These are phyloP conservation scores for Acrobasis consociella DNA, from an alignment of 2,888 invertebrate species.

Conservation along the genomic window DNA sequence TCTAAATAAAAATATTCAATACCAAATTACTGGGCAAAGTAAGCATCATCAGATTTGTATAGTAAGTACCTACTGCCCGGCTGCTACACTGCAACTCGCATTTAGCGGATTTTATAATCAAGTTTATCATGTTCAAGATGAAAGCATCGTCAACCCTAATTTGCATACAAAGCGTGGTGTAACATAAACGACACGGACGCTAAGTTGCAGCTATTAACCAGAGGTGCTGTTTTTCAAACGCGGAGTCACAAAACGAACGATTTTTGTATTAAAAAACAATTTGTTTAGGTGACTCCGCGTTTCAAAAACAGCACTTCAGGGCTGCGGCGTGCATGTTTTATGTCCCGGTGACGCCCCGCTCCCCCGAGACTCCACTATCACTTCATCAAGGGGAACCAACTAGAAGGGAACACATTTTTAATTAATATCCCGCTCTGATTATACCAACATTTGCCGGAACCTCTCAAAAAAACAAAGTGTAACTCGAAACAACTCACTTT, in stretches of 20 bases:
- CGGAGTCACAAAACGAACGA: too few relatives aligned
- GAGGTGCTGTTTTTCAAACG: too few relatives aligned
- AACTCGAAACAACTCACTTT: slow-evolving; percentile 61
- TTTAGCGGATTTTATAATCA: too few relatives aligned
- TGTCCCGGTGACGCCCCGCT: slow-evolving; percentile 54
- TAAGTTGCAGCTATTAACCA: slow-evolving; percentile 72
- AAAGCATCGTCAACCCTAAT: slow-evolving; percentile 20
- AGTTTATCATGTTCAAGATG: too few relatives aligned
- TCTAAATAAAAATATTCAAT: too few relatives aligned
- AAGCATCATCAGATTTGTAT: background rate
- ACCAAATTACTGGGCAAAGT: too few relatives aligned
- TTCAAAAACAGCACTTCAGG: too few relatives aligned
- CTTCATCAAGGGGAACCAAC: slow-evolving; percentile 71
- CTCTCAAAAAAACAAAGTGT: slow-evolving; percentile 32
- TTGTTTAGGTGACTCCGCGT: too few relatives aligned
- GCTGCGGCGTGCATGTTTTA: slow-evolving; percentile 72
- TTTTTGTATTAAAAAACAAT: too few relatives aligned
- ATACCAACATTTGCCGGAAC: slow-evolving; percentile 28
- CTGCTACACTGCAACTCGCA: too few relatives aligned
- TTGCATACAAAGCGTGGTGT: slow-evolving; percentile 29
- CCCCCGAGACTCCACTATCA: slow-evolving; percentile 52
- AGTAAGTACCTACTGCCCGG: too few relatives aligned
- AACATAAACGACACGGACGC: slow-evolving; percentile 30
- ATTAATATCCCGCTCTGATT: slow-evolving; percentile 68
- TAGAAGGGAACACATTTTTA: slow-evolving; percentile 54